Evolutionary conservation across 2,797 vertebrate species (phyloP).

Genomic region (Spinibarbus caldwelli): DNA sequence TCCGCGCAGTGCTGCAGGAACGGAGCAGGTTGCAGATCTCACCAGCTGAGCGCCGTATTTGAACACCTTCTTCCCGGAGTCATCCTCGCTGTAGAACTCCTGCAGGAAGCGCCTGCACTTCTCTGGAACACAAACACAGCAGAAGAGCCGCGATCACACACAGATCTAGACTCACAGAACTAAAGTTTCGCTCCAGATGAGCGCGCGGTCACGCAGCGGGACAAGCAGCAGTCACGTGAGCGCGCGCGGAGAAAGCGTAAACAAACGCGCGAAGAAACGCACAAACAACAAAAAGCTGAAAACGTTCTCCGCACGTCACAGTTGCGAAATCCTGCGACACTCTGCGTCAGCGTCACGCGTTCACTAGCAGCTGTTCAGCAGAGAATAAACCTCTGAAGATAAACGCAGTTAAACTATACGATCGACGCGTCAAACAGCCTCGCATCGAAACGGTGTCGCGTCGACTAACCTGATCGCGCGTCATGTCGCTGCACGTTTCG

Average conservation of each 20-base stretch:
- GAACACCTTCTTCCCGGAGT: constrained; percentile 86
- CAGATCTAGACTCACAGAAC: too few species aligned
- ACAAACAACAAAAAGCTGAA: background rate
- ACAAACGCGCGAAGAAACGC: constrained; percentile 29
- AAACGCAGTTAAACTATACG: background rate
- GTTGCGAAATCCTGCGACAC: background rate
- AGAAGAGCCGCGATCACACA: background rate
- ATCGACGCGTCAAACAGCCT: background rate
- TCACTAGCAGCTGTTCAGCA: too few species aligned
- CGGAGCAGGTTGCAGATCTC: constrained; percentile 58
- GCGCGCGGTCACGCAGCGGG: constrained; percentile 31
- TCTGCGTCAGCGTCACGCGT: too few species aligned
- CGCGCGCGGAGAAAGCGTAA: background rate
- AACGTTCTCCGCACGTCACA: background rate
- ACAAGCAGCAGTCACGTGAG: constrained; percentile 58
- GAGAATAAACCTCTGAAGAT: background rate
- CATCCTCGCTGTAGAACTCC: constrained; percentile 87
- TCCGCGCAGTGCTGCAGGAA: background rate
- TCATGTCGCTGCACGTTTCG: background rate
- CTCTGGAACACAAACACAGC: constrained; percentile 70
- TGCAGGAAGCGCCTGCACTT: constrained; percentile 88
- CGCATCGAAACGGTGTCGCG: background rate
- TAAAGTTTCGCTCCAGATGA: constrained; percentile 14
- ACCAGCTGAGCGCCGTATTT: constrained; percentile 91
- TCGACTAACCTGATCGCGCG: background rate